phyloP scores from a whole-genome alignment of 2,797 vertebrate genomes.

The Glossophaga mutica region DNA sequence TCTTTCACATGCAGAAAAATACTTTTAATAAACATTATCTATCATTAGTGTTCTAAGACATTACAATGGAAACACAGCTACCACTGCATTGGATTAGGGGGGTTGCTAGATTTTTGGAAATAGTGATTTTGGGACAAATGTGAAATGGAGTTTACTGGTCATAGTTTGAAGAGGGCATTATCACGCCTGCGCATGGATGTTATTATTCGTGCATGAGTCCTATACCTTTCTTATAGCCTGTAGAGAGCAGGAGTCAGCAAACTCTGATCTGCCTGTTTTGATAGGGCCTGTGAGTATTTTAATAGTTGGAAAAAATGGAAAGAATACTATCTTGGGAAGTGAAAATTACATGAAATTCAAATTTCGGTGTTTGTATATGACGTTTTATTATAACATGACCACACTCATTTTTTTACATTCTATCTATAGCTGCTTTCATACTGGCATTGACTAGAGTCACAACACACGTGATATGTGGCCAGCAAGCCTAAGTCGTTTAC shows the following conservation, averaged over 20 bases:
- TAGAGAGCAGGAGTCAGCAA: not conserved
- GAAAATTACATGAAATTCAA: not conserved
- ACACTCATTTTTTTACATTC: not conserved
- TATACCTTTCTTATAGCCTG: not conserved
- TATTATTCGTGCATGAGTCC: not conserved
- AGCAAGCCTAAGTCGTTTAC: not conserved
- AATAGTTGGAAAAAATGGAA: slow-evolving; percentile 5
- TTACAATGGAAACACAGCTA: not conserved
- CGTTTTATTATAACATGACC: not conserved
- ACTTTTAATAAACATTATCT: not conserved
- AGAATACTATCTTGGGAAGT: not conserved
- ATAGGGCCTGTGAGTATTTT: not conserved
- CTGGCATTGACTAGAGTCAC: not conserved
- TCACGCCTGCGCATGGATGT: not conserved
- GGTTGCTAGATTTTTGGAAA: not conserved
- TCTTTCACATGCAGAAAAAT: slow-evolving; percentile 2
- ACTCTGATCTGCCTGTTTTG: not conserved
- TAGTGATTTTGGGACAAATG: slow-evolving; percentile 1
- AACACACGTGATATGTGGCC: not conserved
- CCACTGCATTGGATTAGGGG: not conserved
- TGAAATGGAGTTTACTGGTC: slow-evolving; percentile 11
- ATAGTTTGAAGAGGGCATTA: not conserved
- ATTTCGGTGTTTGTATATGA: not conserved
- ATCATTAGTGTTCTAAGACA: not conserved
- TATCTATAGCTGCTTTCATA: not conserved